Base-by-base conservation (phyloP, 2,888 invertebrate species). In the Lysandra bellargus region DNA sequence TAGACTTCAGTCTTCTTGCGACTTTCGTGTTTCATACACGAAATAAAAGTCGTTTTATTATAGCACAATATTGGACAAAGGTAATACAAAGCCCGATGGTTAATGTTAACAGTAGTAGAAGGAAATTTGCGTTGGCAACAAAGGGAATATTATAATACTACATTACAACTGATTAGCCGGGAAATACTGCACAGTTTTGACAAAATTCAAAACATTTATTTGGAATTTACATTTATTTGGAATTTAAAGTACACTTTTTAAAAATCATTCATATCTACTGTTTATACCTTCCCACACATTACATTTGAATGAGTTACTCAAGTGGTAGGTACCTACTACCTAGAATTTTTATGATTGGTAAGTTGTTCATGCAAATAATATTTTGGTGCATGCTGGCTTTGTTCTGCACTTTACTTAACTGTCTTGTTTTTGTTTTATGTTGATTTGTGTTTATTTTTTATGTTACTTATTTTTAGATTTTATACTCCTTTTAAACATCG, bases 381-480 rank as follows among this genome's bases (percentile, higher is more conserved):
- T 69, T 37, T 69, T 69, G 33, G 53, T 76, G 76, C 76, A 53
- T 57, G 76, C 76, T 76, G 30, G 53, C 76, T 53, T 76, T 57
- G 17, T 76, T 76, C 30, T 76, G 30, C 69, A 69, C 69, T 69
- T 69, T 69, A 14, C 69, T 75, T 76, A 14, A 53, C 33, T 30
- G 33, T 49, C 23, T 75, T 57, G 53, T 53, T 33, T 14, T 57
- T 23, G 76, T n/a, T 17, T 76, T 57, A 33, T 49, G 76, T 30
- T 74, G n/a, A n/a, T 74, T 76, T 76, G 33, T 76, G 14, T 53
- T 76, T 76, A 53, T 76, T 76, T 12, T 76, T 76, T 57, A 9
- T 69, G 33, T 23, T 33, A 33, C 6, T 12, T 37, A 33, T 69
- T 12, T 30, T 37, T 33, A 37, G 69, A 5, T 69, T 69, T 69